Evolutionary conservation across 2,113 vertebrate genomes (phyloP).

Genomic region (Dasyurus viverrinus): DNA sequence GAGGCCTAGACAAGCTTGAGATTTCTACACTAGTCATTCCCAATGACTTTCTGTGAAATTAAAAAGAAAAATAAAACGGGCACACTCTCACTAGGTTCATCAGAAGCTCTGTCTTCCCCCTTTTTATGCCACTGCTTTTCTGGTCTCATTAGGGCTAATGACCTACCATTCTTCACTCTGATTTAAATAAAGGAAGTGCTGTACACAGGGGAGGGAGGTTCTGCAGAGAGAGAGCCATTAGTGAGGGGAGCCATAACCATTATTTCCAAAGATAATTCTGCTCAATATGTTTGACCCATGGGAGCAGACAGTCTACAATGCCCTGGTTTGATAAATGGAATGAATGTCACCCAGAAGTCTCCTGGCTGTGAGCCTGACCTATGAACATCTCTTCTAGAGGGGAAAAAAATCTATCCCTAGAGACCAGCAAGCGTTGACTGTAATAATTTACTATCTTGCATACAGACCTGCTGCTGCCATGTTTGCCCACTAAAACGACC

Average conservation of each 20-base stretch:
- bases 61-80: neutral
- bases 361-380: slow-evolving; percentile 74
- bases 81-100: slow-evolving; percentile 21
- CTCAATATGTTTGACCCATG: slow-evolving; percentile 72
- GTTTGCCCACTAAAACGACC: slow-evolving; percentile 74
- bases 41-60: slow-evolving; percentile 28
- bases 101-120: neutral
- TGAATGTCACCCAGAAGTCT: slow-evolving; percentile 69
- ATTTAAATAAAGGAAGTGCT: slow-evolving; percentile 57
- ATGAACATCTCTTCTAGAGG: slow-evolving; percentile 68
- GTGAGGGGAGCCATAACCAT: slow-evolving; percentile 66
- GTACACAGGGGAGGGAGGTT: slow-evolving; percentile 40
- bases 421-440: slow-evolving; percentile 78
- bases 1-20: neutral
- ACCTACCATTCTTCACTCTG: slow-evolving; percentile 42
- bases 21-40: slow-evolving; percentile 32
- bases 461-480: slow-evolving; percentile 71
- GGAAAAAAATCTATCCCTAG: slow-evolving; percentile 71
- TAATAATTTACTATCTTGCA: slow-evolving; percentile 79
- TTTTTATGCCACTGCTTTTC: slow-evolving; percentile 55
- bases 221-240: slow-evolving; percentile 56
- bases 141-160: slow-evolving; percentile 55
- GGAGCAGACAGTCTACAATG: slow-evolving; percentile 62
- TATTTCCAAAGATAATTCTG: slow-evolving; percentile 63
- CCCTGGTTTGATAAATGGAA: slow-evolving; percentile 70